phyloP scores from a whole-genome alignment of 2,888 invertebrate species.

The Ctenicera cuprea region DNA sequence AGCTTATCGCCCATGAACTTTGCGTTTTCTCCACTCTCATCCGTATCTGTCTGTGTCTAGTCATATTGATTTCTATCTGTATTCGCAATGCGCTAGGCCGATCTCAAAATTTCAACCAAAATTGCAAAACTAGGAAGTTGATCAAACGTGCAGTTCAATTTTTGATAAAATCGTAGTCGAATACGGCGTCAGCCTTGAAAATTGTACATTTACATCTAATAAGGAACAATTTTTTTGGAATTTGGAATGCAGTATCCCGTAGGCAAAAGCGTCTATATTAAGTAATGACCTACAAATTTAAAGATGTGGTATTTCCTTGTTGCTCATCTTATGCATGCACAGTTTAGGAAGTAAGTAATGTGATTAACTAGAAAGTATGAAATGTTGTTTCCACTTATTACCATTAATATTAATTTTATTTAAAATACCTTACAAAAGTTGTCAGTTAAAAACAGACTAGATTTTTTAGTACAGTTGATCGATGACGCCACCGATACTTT shows the following conservation, averaged over 20 bases:
- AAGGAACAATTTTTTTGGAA: neutral
- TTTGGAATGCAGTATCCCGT: slow-evolving; percentile 5
- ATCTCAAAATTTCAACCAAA: neutral
- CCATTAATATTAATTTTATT: too few species aligned
- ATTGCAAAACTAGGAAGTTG: slow-evolving; percentile 3
- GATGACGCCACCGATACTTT: too few species aligned
- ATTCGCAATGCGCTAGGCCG: neutral
- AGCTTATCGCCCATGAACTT: slow-evolving; percentile 39
- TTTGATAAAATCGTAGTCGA: too few species aligned
- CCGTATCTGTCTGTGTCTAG: slow-evolving; percentile 25
- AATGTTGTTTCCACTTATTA: too few species aligned
- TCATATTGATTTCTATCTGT: slow-evolving; percentile 38
- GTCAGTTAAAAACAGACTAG: too few species aligned
- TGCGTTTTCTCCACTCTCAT: slow-evolving; percentile 21
- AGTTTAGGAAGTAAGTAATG: too few species aligned
- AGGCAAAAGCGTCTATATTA: neutral
- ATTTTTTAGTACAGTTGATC: too few species aligned
- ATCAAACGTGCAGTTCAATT: neutral
- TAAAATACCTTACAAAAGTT: too few species aligned
- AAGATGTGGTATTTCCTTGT: too few species aligned
- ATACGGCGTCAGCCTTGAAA: slow-evolving; percentile 1
- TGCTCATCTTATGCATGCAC: too few species aligned
- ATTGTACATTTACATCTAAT: neutral
- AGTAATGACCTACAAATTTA: too few species aligned
- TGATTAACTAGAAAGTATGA: too few species aligned